These are phyloP conservation scores for Drosophila elegans DNA, from an alignment of 1,140 invertebrate species.

Conservation along the genomic window DNA sequence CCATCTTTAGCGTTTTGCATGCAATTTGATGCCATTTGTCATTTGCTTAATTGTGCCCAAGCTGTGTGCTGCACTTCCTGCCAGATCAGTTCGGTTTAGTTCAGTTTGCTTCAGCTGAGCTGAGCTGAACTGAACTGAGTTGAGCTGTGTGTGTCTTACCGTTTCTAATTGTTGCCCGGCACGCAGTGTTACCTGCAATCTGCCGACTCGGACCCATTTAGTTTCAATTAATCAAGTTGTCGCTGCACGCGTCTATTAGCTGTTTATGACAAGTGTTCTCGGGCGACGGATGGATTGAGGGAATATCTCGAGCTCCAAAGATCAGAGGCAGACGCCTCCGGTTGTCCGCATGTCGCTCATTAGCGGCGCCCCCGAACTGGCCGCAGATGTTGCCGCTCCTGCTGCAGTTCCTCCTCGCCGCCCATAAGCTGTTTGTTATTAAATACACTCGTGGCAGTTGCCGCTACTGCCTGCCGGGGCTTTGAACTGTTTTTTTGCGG, in stretches of 20 bases:
- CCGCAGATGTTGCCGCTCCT: slow-evolving; percentile 14
- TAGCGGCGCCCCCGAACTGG: slow-evolving; percentile 67
- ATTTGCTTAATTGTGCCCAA: slow-evolving; percentile 79
- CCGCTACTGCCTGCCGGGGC: slow-evolving; percentile 64
- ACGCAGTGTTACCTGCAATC: slow-evolving; percentile 36
- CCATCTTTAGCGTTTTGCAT: slow-evolving; percentile 66
- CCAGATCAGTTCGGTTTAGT: slow-evolving; percentile 11
- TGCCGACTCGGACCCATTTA: slow-evolving; percentile 56
- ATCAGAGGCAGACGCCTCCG: slow-evolving; percentile 9
- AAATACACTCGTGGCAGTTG: slow-evolving; percentile 62
- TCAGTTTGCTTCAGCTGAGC: too few relatives aligned
- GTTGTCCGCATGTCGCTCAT: slow-evolving; percentile 54
- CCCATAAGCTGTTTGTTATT: slow-evolving; percentile 33
- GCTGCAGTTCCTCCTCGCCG: not conserved
- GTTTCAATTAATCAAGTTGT: slow-evolving; percentile 81
- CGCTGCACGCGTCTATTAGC: slow-evolving; percentile 78
- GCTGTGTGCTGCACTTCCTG: slow-evolving; percentile 45
- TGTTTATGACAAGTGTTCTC: slow-evolving; percentile 67
- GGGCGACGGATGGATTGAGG: slow-evolving; percentile 14
- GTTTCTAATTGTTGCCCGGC: slow-evolving; percentile 51
- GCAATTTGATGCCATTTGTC: slow-evolving; percentile 81
- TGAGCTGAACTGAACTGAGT: not conserved
- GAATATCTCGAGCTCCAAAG: slow-evolving; percentile 12
- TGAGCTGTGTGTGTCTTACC: slow-evolving; percentile 31
- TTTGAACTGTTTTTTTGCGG: slow-evolving; percentile 15